Conservation (phyloP, 1,140 invertebrate genomes). For the Agrypnia vestita region DNA sequence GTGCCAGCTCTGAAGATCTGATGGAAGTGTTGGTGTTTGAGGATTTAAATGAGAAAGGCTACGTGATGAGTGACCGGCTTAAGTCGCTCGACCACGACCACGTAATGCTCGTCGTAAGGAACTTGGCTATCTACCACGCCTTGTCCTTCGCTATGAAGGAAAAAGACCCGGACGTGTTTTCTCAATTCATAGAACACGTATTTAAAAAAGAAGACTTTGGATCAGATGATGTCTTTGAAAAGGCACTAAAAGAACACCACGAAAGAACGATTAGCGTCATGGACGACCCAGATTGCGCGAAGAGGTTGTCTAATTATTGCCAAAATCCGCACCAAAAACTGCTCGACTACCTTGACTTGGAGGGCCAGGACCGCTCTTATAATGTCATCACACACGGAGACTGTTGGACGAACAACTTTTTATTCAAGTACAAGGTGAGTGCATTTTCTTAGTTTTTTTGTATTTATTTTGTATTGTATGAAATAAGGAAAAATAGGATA, state of each 20-base stretch:
- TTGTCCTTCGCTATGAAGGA: slow-evolving; percentile 70
- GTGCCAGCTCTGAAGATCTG: slow-evolving; percentile 62
- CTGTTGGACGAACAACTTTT: slow-evolving; percentile 74
- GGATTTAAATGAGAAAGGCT: slow-evolving; percentile 70
- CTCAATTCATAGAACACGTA: slow-evolving; percentile 38
- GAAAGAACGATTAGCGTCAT: slow-evolving; percentile 22
- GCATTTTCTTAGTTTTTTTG: no score
- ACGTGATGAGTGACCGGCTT: slow-evolving; percentile 68
- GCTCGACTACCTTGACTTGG: slow-evolving; percentile 1
- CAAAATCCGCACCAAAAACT: slow-evolving; percentile 33
- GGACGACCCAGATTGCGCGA: slow-evolving; percentile 4
- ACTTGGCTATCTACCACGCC: slow-evolving; percentile 74
- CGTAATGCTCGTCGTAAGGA: slow-evolving; percentile 67
- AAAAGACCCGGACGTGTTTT: slow-evolving; percentile 64
- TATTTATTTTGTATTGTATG: no score
- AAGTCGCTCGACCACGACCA: slow-evolving; percentile 68
- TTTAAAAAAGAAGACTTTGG: slow-evolving; percentile 1
- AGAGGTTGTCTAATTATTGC: slow-evolving; percentile 15
- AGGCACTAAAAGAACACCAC: slow-evolving; percentile 28
- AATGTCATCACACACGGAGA: slow-evolving; percentile 72
- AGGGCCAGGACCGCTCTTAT: slow-evolving; percentile 64
- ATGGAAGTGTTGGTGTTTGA: slow-evolving; percentile 73
- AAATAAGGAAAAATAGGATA: no score
- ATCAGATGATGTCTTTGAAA: slow-evolving; percentile 26
- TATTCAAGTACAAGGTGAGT: slow-evolving; percentile 68